Percentiles rank a stretch among this genome's conserved stretches.
phyloP scores from a whole-genome alignment of 2,797 vertebrate genomes.

The Diplodus puntazzo region DNA sequence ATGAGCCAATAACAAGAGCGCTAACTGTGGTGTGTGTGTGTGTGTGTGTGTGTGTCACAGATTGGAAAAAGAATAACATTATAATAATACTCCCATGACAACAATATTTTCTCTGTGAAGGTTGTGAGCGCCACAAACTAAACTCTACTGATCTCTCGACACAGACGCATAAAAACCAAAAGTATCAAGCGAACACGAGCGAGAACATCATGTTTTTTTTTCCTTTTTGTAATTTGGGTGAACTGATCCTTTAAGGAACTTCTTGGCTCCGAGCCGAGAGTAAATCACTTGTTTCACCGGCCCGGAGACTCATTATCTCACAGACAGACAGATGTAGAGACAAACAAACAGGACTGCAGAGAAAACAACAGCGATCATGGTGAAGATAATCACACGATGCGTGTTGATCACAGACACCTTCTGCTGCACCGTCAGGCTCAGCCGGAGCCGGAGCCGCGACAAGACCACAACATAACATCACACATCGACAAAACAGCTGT shows the following conservation, averaged over 20 bases:
- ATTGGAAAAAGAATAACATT: not conserved
- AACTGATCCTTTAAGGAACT: not conserved
- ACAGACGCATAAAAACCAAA: not conserved
- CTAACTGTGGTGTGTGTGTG: too few species aligned
- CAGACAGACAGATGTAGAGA: conserved; percentile 10
- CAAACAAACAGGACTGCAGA: not conserved
- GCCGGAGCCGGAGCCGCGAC: conserved; percentile 22
- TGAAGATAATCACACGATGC: not conserved
- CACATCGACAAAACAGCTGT: conserved; percentile 5
- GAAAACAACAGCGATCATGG: not conserved
- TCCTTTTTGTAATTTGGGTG: not conserved
- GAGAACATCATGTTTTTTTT: not conserved
- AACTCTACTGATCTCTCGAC: not conserved
- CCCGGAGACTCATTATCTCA: not conserved
- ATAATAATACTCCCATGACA: not conserved
- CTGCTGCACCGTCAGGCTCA: not conserved
- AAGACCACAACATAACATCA: conserved; percentile 51
- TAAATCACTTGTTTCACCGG: not conserved
- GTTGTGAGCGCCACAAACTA: not conserved
- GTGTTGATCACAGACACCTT: not conserved
- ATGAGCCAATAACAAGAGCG: too few species aligned
- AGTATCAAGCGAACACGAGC: too few species aligned
- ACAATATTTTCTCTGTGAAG: not conserved
- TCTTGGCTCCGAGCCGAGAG: not conserved
- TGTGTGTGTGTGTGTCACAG: too few species aligned